Conservation (phyloP, 92 coral and sea anemone genomes). For the Paramuricea clavata region DNA sequence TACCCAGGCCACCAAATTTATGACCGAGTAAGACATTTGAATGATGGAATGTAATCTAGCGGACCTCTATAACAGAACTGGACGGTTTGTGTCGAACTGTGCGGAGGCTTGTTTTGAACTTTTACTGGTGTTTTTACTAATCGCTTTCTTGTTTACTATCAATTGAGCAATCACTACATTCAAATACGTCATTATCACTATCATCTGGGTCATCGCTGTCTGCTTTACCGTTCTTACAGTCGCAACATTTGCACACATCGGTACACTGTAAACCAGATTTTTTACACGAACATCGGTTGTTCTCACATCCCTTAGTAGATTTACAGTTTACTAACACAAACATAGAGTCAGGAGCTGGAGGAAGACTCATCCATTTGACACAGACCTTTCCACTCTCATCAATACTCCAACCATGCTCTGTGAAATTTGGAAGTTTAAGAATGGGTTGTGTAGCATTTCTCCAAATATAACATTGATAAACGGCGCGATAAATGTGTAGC, state of each 20-base stretch:
- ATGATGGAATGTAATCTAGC: slow-evolving; percentile 9
- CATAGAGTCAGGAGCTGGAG: slow-evolving; percentile 56
- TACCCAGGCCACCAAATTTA: not conserved
- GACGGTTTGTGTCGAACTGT: not conserved
- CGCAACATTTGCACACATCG: slow-evolving; percentile 52
- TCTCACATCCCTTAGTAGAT: slow-evolving; percentile 50
- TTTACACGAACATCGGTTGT: slow-evolving; percentile 45
- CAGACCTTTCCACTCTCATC: slow-evolving; percentile 36
- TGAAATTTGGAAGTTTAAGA: slow-evolving; percentile 49
- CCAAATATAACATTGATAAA: slow-evolving; percentile 51
- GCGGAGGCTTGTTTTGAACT: not conserved
- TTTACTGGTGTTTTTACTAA: not conserved
- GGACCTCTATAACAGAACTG: not conserved
- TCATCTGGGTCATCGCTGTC: not conserved
- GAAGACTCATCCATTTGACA: slow-evolving; percentile 54
- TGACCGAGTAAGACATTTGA: slow-evolving; percentile 12
- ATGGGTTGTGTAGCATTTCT: slow-evolving; percentile 46
- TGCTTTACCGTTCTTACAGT: slow-evolving; percentile 44
- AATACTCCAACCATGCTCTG: slow-evolving; percentile 47
- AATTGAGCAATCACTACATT: not conserved
- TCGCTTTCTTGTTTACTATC: slow-evolving; percentile 3
- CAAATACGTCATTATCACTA: not conserved
- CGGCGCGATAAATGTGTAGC: slow-evolving; percentile 41
- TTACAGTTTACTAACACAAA: slow-evolving; percentile 47
- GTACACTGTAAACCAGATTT: slow-evolving; percentile 40